Percentiles rank a stretch among this genome's conserved stretches.
phyloP scores from a whole-genome alignment of 2,113 vertebrate genomes.

The Monarcha castaneiventris region DNA sequence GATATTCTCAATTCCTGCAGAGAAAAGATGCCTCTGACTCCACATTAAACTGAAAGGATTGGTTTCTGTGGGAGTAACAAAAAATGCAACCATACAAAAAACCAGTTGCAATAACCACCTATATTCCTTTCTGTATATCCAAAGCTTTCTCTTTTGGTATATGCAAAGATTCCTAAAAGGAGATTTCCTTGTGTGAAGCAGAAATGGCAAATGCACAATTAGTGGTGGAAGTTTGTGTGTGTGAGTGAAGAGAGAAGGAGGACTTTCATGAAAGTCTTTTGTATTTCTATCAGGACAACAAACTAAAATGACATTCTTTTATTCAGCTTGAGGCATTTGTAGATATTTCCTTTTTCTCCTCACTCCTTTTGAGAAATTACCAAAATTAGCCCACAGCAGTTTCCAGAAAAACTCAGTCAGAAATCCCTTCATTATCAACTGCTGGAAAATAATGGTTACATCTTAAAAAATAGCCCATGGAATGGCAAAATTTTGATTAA shows the following conservation, averaged over 20 bases:
- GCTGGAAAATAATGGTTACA: not conserved
- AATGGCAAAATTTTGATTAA: not conserved
- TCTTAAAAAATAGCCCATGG: not conserved
- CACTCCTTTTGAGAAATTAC: not conserved
- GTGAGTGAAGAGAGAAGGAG: not conserved
- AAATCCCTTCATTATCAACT: not conserved
- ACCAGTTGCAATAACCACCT: not conserved
- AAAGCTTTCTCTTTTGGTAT: not conserved
- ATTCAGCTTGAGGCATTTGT: not conserved
- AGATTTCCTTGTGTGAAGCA: not conserved
- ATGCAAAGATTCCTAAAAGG: not conserved
- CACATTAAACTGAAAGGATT: not conserved
- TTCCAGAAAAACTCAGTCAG: not conserved
- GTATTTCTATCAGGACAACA: not conserved
- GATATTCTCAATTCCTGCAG: not conserved
- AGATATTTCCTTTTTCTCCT: not conserved
- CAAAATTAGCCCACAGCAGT: not conserved
- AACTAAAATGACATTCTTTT: not conserved
- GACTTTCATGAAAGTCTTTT: not conserved
- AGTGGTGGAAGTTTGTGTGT: not conserved
- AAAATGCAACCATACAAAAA: not conserved
- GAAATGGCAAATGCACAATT: not conserved
- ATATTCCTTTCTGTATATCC: not conserved
- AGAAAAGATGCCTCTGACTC: not conserved
- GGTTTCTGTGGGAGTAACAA: not conserved